A percentile compares a stretch with the other conserved stretches of the same genome.
phyloP scores from a whole-genome alignment of 2,113 vertebrate species.

The Microcebus tavaratra region DNA sequence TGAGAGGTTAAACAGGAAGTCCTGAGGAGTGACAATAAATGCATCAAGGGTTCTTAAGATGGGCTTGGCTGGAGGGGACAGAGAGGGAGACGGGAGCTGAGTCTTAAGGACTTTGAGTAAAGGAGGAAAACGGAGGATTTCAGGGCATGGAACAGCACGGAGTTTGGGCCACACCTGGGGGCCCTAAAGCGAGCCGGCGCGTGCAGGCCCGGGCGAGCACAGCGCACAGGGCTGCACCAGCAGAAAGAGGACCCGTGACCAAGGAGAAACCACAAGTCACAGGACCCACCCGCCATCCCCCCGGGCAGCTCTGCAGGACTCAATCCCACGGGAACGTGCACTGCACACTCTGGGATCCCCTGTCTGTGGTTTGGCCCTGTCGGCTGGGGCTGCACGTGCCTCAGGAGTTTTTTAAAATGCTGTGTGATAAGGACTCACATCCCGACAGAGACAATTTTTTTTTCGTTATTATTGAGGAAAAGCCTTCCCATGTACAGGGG shows the following conservation, averaged over 20 bases:
- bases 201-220: not conserved
- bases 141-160: not conserved
- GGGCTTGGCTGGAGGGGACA: not conserved
- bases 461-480: not conserved
- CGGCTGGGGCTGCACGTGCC: fast-evolving
- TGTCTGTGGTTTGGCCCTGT: not conserved
- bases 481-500: not conserved
- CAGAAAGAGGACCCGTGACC: not conserved
- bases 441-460: not conserved
- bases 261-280: not conserved
- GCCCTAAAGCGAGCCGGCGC: not conserved
- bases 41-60: no score
- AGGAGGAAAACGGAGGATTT: not conserved
- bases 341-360: not conserved
- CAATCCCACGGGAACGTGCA: not conserved
- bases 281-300: not conserved
- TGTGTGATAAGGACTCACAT: not conserved
- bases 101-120: not conserved
- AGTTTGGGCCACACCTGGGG: not conserved
- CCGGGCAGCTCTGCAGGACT: not conserved
- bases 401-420: not conserved
- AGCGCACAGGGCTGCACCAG: not conserved
- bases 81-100: not conserved
- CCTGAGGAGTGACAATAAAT: not conserved
- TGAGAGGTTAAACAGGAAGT: no score